Percentiles rank a stretch among this genome's conserved stretches.
phyloP scores from a whole-genome alignment of 2,888 invertebrate genomes.

The Glyphotaelius pellucidus region DNA sequence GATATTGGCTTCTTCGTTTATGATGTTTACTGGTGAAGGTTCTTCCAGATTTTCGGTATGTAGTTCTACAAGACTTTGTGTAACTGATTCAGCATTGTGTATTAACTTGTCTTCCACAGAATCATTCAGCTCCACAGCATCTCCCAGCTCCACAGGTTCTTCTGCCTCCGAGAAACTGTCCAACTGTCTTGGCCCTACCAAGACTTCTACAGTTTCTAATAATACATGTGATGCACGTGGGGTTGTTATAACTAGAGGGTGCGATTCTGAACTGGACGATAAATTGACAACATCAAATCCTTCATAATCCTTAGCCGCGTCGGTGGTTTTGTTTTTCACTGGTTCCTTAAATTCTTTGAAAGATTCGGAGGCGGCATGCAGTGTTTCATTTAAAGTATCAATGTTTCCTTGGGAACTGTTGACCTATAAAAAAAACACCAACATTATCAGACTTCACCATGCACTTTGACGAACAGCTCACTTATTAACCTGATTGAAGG shows the following conservation, averaged over 20 bases:
- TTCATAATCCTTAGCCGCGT: neutral
- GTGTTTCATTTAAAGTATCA: constrained; percentile 40
- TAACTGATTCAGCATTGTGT: neutral
- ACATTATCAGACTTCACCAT: neutral
- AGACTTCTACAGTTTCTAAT: neutral
- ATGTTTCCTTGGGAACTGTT: constrained; percentile 50
- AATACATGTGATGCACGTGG: neutral
- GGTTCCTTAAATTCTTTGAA: constrained; percentile 23
- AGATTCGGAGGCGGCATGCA: constrained; percentile 46
- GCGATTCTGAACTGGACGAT: neutral
- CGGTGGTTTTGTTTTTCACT: neutral
- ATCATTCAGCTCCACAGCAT: neutral
- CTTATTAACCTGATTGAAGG: neutral
- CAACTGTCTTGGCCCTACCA: neutral
- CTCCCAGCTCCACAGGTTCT: neutral
- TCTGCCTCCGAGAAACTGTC: neutral
- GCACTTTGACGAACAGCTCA: neutral
- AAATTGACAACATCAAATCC: constrained; percentile 22
- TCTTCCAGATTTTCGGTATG: neutral
- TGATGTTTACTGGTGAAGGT: neutral
- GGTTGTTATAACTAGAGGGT: constrained; percentile 5
- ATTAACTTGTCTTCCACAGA: neutral
- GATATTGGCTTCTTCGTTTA: neutral
- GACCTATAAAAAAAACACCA: constrained; percentile 39
- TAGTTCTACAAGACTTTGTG: neutral